Evolutionary conservation across 2,113 vertebrate species (phyloP).

Genomic region (Nothoprocta pentlandii): DNA sequence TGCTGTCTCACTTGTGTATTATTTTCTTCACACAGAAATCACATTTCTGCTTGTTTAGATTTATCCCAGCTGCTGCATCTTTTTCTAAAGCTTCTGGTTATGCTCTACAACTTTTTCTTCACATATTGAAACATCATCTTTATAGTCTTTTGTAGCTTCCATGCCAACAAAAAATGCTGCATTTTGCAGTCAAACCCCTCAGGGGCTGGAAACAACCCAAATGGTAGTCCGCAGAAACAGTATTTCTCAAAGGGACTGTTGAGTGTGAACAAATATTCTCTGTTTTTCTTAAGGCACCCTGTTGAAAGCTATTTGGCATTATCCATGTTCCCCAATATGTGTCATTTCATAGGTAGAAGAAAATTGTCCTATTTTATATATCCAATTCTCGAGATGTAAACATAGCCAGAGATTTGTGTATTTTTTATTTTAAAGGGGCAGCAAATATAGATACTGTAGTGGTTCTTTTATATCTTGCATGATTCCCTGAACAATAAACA

Average conservation of each 20-base stretch:
- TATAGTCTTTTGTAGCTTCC: background rate
- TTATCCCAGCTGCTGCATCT: background rate
- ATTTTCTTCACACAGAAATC: background rate
- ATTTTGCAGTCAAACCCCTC: constrained; percentile 44
- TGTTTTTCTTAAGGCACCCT: constrained; percentile 52
- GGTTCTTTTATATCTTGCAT: background rate
- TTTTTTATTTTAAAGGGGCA: background rate
- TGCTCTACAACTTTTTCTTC: background rate
- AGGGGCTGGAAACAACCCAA: constrained; percentile 58
- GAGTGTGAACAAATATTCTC: constrained; percentile 64
- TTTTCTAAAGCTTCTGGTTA: background rate
- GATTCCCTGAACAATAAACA: background rate
- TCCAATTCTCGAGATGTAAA: background rate
- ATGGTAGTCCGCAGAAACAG: constrained; percentile 46
- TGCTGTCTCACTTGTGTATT: background rate
- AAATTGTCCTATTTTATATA: background rate
- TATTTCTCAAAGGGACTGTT: constrained; percentile 58
- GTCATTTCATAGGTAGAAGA: background rate
- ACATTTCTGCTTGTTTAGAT: background rate
- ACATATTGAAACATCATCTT: background rate
- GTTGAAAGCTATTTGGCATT: constrained; percentile 60
- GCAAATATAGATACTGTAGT: background rate
- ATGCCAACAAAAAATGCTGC: constrained; percentile 13
- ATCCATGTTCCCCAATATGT: background rate
- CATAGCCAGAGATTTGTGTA: background rate